Base-by-base conservation (phyloP, 2,113 vertebrate species). In the Empidonax traillii region DNA sequence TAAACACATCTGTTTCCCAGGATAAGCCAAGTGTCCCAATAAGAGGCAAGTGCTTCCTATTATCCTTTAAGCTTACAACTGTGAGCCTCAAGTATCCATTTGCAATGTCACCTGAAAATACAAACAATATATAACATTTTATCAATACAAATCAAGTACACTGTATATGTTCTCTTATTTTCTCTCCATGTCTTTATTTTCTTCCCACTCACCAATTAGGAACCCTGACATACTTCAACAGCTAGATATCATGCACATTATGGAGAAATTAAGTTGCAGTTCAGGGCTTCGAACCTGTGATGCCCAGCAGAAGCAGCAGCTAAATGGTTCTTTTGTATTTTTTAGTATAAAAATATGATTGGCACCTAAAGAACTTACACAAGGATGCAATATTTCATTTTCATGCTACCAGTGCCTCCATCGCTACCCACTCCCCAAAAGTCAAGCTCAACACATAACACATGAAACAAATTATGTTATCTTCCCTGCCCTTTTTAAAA, bases 71-170 rank as follows among this genome's bases (percentile, higher is more conserved):
- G 87, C 69, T 96, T 93, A 98, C 91, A 52, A 89, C 98, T 44
- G 71, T 39, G 37, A 98, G 88, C 77, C 85, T 98, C 93, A 98
- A 66, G 46, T 97, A 97, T 62, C 97, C 98, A 92, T 98, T 92
- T 87, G 95, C 96, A 93, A 98, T 96, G 58, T 94, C 94, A 67
- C 68, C 98, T 98, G 97, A 65, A 98, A 98, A 90, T 49, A 93
- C 7, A 33, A 90, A 90, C 21, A 95, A 97, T 15, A 79, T 37
- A 49, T 14, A 72, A 55, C 22, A 17, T 94, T 68, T 95, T 10
- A 59, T 11, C 7, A 37, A 5, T 24, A 59, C 47, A 66, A 74
- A 92, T 47, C 46, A 80, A 85, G 20, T 44, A 62, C 28, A 28
- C 61, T 37, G 22, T 10, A 41, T 84, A 58, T 27, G 8, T 74